Conservation (phyloP, 2,888 invertebrate genomes). For the Melinopterus prodromus region DNA sequence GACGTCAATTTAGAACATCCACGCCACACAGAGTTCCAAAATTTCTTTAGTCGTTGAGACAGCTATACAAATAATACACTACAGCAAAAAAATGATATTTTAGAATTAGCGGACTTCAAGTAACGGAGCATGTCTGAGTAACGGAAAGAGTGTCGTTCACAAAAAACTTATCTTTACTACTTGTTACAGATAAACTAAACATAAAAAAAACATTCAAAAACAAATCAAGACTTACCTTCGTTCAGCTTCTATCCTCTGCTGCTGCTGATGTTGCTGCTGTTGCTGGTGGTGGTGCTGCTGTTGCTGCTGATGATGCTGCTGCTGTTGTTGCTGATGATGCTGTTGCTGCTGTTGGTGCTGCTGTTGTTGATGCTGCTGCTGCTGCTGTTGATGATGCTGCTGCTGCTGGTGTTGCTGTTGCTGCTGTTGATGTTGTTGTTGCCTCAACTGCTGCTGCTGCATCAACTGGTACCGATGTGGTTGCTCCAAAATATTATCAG, state of each 20-base stretch:
- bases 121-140: too few species aligned
- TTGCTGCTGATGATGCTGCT: conserved; percentile 41
- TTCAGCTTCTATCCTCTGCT: conserved; percentile 45
- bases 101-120: too few species aligned
- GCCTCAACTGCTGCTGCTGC: conserved; percentile 53
- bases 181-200: too few species aligned
- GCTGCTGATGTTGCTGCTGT: conserved; percentile 43
- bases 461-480: conserved; percentile 59
- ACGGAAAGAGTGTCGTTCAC: too few species aligned
- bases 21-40: too few species aligned
- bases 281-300: conserved; percentile 41
- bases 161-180: too few species aligned
- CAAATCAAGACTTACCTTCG: too few species aligned
- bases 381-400: conserved; percentile 45
- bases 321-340: conserved; percentile 43
- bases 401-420: conserved; percentile 45
- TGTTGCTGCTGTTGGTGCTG: conserved; percentile 47
- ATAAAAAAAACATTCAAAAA: too few species aligned
- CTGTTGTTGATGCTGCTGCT: conserved; percentile 45
- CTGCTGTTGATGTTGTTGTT: conserved; percentile 52
- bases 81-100: too few species aligned
- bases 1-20: too few species aligned
- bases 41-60: too few species aligned
- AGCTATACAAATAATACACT: too few species aligned
- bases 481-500: conserved; percentile 63